These are phyloP conservation scores for Ceraclea dissimilis DNA, from an alignment of 2,888 invertebrate species.

Conservation along the genomic window DNA sequence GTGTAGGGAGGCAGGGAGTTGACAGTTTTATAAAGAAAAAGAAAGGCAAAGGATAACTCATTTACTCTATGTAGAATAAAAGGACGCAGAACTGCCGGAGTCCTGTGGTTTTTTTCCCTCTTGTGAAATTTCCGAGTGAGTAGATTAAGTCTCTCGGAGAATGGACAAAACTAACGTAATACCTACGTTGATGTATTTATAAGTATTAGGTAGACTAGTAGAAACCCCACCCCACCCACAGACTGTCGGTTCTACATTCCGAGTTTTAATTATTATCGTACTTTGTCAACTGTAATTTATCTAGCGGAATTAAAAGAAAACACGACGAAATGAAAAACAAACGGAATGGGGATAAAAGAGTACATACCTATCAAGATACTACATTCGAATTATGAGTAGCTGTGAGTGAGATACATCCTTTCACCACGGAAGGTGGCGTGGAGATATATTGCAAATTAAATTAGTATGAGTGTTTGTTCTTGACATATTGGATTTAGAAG, in stretches of 20 bases:
- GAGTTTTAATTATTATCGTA: conserved; percentile 15
- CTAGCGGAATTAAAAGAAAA: conserved; percentile 17
- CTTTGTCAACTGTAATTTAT: conserved; percentile 18
- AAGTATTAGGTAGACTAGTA: not conserved
- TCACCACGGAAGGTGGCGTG: too few relatives aligned
- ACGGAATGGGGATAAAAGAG: conserved; percentile 1
- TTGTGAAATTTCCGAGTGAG: conserved; percentile 8
- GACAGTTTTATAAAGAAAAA: conserved; percentile 26
- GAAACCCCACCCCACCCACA: not conserved
- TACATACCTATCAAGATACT: too few relatives aligned
- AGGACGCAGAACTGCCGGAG: conserved; percentile 18
- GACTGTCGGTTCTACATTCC: conserved; percentile 9
- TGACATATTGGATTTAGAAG: too few relatives aligned
- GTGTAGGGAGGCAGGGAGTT: conserved; percentile 11
- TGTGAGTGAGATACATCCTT: too few relatives aligned
- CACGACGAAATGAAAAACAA: conserved; percentile 13
- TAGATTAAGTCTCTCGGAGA: conserved; percentile 14
- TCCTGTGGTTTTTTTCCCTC: conserved; percentile 24
- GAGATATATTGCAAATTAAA: too few relatives aligned
- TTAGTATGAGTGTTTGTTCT: too few relatives aligned
- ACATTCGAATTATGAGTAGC: too few relatives aligned
- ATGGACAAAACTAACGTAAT: not conserved
- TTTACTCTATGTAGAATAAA: conserved; percentile 24
- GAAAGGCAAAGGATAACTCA: conserved; percentile 25
- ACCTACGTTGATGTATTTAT: not conserved